phyloP scores from a whole-genome alignment of 2,797 vertebrate species.

The Pseudomugil gertrudae region DNA sequence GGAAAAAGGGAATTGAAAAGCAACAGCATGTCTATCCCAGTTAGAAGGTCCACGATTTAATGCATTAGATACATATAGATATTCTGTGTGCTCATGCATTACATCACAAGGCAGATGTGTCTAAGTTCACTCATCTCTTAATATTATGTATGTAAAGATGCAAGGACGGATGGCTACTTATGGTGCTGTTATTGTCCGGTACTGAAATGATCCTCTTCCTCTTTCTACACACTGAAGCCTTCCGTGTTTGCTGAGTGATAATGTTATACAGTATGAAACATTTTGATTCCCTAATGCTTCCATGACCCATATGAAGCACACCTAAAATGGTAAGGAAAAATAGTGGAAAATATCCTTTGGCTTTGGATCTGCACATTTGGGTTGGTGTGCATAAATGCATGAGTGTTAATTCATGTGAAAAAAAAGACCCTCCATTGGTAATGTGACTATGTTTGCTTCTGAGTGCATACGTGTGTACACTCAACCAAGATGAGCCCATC shows the following conservation, averaged over 20 bases:
- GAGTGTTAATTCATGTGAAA: slow-evolving; percentile 37
- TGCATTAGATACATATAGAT: slow-evolving; percentile 41
- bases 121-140: slow-evolving; percentile 22
- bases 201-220: slow-evolving; percentile 17
- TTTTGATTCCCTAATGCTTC: slow-evolving; percentile 53
- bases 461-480: slow-evolving; percentile 10
- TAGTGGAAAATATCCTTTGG: slow-evolving; percentile 40
- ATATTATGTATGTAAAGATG: slow-evolving; percentile 33
- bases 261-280: slow-evolving; percentile 77
- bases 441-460: slow-evolving; percentile 1
- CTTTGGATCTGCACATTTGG: slow-evolving; percentile 32
- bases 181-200: slow-evolving; percentile 27
- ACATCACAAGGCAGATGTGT: neutral
- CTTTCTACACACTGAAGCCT: slow-evolving; percentile 33
- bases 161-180: slow-evolving; percentile 29
- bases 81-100: slow-evolving; percentile 26
- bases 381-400: slow-evolving; percentile 20
- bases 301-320: slow-evolving; percentile 52
- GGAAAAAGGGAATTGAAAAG: slow-evolving; percentile 10
- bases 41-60: slow-evolving; percentile 7
- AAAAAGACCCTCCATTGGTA: slow-evolving; percentile 6
- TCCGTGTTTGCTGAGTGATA: slow-evolving; percentile 60
- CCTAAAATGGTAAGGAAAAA: slow-evolving; percentile 57
- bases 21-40: slow-evolving; percentile 5
- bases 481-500: slow-evolving; percentile 13